Evolutionary conservation across 2,797 vertebrate species (phyloP).

Genomic region (Ara ararauna): DNA sequence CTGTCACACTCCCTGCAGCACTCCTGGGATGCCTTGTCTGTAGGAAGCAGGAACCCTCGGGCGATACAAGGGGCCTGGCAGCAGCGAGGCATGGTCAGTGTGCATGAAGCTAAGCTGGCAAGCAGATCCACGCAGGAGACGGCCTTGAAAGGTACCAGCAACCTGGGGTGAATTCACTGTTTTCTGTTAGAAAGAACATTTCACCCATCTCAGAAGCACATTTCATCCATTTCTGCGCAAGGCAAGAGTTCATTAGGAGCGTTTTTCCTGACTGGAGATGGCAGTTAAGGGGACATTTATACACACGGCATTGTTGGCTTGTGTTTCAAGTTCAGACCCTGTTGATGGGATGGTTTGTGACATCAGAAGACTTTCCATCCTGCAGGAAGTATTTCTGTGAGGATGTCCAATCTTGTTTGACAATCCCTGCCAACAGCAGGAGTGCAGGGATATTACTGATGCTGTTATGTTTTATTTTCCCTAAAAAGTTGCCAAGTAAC

Average conservation of each 20-base stretch:
- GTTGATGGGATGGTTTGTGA: slow-evolving; percentile 25
- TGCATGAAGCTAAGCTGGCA: neutral
- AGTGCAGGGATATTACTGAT: neutral
- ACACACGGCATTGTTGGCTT: neutral
- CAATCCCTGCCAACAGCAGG: neutral
- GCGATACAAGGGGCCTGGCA: accelerated
- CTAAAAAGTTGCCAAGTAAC: neutral
- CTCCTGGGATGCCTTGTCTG: neutral
- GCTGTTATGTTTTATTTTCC: neutral
- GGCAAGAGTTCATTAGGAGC: neutral
- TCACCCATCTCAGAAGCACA: neutral
- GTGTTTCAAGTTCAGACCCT: neutral
- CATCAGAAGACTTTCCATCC: neutral
- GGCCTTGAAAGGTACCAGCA: neutral
- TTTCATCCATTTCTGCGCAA: neutral
- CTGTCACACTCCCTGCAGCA: neutral
- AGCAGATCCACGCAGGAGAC: neutral
- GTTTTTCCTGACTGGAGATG: neutral
- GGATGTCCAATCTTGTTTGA: neutral
- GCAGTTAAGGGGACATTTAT: neutral
- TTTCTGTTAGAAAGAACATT: neutral
- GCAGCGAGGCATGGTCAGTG: neutral
- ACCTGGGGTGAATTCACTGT: neutral
- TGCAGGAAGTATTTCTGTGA: slow-evolving; percentile 11
- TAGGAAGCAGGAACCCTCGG: neutral